phyloP scores from a whole-genome alignment of 1,140 invertebrate species.

The Drosophila biarmipes region DNA sequence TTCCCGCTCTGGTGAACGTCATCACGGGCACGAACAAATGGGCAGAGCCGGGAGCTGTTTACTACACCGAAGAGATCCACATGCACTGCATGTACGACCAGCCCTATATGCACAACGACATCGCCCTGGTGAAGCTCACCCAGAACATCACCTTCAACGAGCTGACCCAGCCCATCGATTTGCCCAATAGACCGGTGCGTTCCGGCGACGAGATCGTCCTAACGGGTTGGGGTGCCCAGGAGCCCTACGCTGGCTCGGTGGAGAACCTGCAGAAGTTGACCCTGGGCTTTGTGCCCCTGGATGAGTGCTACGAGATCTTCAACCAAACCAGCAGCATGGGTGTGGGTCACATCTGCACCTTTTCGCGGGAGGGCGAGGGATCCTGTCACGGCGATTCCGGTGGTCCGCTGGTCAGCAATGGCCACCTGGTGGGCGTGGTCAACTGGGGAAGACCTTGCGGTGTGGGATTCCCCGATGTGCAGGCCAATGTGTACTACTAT shows the following conservation, averaged over 20 bases:
- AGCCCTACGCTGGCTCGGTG: slow-evolving; percentile 25
- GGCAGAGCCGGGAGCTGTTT: slow-evolving; percentile 44
- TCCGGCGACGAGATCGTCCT: slow-evolving; percentile 74
- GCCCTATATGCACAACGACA: slow-evolving; percentile 84
- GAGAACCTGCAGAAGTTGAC: slow-evolving; percentile 60
- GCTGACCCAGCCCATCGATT: slow-evolving; percentile 82
- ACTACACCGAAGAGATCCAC: slow-evolving; percentile 44
- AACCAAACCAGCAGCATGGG: slow-evolving; percentile 57
- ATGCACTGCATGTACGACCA: slow-evolving; percentile 70
- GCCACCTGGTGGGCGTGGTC: slow-evolving; percentile 85
- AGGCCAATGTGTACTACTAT: slow-evolving; percentile 80
- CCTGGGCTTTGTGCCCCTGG: slow-evolving; percentile 46
- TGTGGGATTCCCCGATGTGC: slow-evolving; percentile 85
- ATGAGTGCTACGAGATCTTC: slow-evolving; percentile 58
- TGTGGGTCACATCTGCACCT: slow-evolving; percentile 86
- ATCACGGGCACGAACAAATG: slow-evolving; percentile 59
- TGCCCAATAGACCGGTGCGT: slow-evolving; percentile 22
- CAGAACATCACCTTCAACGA: slow-evolving; percentile 83
- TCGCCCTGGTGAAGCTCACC: slow-evolving; percentile 85
- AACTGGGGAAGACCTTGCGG: slow-evolving; percentile 86
- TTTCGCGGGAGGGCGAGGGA: slow-evolving; percentile 86
- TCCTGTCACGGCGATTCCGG: slow-evolving; percentile 86
- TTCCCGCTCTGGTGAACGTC: slow-evolving; percentile 28
- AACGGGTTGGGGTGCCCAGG: slow-evolving; percentile 86
- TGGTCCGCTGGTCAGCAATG: slow-evolving; percentile 82